Evolutionary conservation across 2,888 invertebrate genomes (phyloP), one percentile per base, ranked within the genome.

Genomic region (Plagodis dolabraria): DNA sequence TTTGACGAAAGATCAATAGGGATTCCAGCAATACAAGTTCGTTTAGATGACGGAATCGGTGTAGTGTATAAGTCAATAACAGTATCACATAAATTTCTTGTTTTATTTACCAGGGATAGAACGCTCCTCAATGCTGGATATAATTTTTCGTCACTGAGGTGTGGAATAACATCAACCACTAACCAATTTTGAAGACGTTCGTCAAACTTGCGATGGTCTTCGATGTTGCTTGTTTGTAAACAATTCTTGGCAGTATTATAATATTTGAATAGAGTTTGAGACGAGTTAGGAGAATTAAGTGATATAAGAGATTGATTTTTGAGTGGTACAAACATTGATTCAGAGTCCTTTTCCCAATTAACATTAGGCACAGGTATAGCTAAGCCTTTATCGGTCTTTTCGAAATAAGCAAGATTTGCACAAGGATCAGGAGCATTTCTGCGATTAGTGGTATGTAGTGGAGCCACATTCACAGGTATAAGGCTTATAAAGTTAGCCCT

Each of bases 281-380:
- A 78, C 0, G 81, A 65, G 47, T 81, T 69, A 33, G 78, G 77
- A 0, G 79, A 77, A 2, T 74, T 65, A 5, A 92, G 68, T 12
- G 76, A 63, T 42, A 89, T 67, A 6, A 87, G 57, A 0, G 85
- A 73, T 10, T 75, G 60, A 46, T 83, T 82, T 70, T 90, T 94
- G 52, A 95, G 89, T 0, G 95, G 96, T 33, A 95, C 70, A 51
- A 95, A 95, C 72, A 96, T 93, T n/a, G 93, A 88, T 38, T 88
- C 85, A 0, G 93, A 89, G n/a, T 86, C 76, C 2, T 75, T 71
- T 46, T 91, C 86, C 81, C 95, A 94, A 70, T 94, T 94, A 42
- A 95, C 89, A 63, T 92, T 92, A 0, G 95, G 96, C 43, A 94
- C 77, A 0, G 95, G 94, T 47, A 94, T 80, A 33, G 75, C 67